Conservation (phyloP, 2,888 invertebrate genomes). For the Drosophila algonquin region DNA sequence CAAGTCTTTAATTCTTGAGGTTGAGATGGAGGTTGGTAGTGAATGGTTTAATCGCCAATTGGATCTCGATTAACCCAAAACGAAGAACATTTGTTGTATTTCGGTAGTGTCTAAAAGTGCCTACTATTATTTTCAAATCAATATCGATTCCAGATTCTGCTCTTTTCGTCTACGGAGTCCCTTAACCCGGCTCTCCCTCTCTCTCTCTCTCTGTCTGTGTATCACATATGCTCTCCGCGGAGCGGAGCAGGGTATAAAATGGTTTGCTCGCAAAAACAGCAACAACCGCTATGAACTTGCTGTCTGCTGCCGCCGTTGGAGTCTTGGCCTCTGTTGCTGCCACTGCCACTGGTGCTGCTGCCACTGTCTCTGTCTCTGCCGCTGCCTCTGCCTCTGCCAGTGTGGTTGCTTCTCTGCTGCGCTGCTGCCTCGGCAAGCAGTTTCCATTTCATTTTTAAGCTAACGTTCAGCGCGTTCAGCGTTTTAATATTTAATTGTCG, state of each 20-base stretch:
- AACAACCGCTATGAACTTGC: constrained; percentile 28
- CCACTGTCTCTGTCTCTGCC: background rate
- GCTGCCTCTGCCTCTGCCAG: constrained; percentile 4
- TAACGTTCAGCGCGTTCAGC: constrained; percentile 73
- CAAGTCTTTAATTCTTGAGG: too few relatives aligned
- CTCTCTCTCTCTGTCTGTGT: too few relatives aligned
- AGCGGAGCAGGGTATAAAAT: constrained; percentile 30
- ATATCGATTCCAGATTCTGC: background rate
- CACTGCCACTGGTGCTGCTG: constrained; percentile 23
- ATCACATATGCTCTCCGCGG: too few relatives aligned
- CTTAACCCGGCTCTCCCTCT: too few relatives aligned
- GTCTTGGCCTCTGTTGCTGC: constrained; percentile 11
- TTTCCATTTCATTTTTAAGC: constrained; percentile 83
- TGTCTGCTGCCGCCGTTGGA: constrained; percentile 6
- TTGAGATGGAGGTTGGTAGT: too few relatives aligned
- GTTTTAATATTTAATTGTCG: constrained; percentile 82
- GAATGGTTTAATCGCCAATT: background rate
- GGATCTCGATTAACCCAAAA: background rate
- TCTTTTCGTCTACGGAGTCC: background rate
- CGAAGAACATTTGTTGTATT: background rate
- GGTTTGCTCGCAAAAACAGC: constrained; percentile 42
- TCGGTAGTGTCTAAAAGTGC: background rate
- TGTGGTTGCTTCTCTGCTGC: constrained; percentile 7
- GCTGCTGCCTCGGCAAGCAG: constrained; percentile 47
- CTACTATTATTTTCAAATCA: background rate